Conservation (phyloP, 1,140 invertebrate species). For the Drosophila simulans region DNA sequence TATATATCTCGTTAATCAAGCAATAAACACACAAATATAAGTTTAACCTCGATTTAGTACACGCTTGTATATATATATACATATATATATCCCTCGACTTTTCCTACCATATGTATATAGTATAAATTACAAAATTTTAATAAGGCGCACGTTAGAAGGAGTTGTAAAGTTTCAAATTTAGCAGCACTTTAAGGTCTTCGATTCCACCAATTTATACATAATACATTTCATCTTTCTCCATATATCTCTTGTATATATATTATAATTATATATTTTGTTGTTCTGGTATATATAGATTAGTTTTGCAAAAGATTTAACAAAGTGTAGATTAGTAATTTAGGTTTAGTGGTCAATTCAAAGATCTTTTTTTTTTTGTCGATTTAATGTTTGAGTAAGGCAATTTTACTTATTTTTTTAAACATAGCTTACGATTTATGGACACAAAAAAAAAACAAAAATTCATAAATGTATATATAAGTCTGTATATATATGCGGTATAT, state of each 20-base stretch:
- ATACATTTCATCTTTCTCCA: constrained; percentile 16
- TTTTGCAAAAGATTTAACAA: constrained; percentile 59
- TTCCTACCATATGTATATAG: constrained; percentile 9
- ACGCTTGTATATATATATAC: constrained; percentile 46
- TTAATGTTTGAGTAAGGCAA: constrained; percentile 65
- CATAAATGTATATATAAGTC: constrained; percentile 25
- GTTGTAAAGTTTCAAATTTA: constrained; percentile 45
- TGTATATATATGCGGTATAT: constrained; percentile 23
- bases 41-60: constrained; percentile 29
- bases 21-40: constrained; percentile 73
- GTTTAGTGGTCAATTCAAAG: constrained; percentile 50
- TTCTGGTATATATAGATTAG: constrained; percentile 43
- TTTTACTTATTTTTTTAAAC: constrained; percentile 36
- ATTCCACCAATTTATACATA: constrained; percentile 27
- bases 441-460: constrained; percentile 58
- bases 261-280: constrained; percentile 41
- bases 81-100: constrained; percentile 27
- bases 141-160: constrained; percentile 59
- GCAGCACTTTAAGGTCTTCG: constrained; percentile 48
- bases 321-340: constrained; percentile 55
- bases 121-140: constrained; percentile 50
- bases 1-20: constrained; percentile 50
- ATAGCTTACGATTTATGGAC: constrained; percentile 51
- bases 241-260: constrained; percentile 18
- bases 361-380: constrained; percentile 19